These are phyloP conservation scores for Crematogaster levior DNA, from an alignment of 2,888 invertebrate species.

Conservation along the genomic window DNA sequence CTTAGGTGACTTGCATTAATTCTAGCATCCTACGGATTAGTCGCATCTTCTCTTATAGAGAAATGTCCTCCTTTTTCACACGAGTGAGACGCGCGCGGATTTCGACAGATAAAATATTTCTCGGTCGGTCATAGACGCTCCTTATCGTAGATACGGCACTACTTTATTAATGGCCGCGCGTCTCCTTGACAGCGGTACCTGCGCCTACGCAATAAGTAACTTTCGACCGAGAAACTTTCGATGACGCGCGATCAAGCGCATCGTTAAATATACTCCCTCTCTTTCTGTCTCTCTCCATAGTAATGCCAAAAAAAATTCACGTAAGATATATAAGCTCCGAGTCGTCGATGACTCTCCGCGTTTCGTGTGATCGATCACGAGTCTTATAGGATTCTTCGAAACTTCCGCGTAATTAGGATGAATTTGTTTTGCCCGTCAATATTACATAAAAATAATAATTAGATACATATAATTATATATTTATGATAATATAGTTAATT, in stretches of 20 bases:
- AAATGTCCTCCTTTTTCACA: slow-evolving; percentile 30
- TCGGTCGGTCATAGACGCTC: slow-evolving; percentile 58
- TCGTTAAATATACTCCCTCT: slow-evolving; percentile 33
- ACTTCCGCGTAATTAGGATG: slow-evolving; percentile 9
- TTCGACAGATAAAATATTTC: slow-evolving; percentile 63
- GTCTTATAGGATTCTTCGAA: not conserved
- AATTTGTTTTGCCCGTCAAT: slow-evolving; percentile 6
- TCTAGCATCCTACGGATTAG: slow-evolving; percentile 6
- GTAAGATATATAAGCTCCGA: slow-evolving; percentile 22
- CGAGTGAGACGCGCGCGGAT: slow-evolving; percentile 12
- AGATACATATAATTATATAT: not conserved
- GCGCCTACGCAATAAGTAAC: slow-evolving; percentile 65
- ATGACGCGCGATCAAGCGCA: slow-evolving; percentile 63
- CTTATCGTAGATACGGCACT: slow-evolving; percentile 62
- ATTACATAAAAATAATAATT: slow-evolving; percentile 7
- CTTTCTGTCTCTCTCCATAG: not conserved
- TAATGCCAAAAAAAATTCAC: slow-evolving; percentile 22
- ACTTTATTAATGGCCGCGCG: slow-evolving; percentile 69
- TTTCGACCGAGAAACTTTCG: slow-evolving; percentile 70
- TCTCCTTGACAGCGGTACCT: slow-evolving; percentile 62
- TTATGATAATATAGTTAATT: not conserved
- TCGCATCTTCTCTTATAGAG: slow-evolving; percentile 4
- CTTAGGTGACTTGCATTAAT: slow-evolving; percentile 27
- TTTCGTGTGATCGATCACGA: slow-evolving; percentile 23
- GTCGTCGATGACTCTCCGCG: slow-evolving; percentile 3